Base-by-base conservation (phyloP, 1,140 invertebrate species). In the Drosophila persimilis region DNA sequence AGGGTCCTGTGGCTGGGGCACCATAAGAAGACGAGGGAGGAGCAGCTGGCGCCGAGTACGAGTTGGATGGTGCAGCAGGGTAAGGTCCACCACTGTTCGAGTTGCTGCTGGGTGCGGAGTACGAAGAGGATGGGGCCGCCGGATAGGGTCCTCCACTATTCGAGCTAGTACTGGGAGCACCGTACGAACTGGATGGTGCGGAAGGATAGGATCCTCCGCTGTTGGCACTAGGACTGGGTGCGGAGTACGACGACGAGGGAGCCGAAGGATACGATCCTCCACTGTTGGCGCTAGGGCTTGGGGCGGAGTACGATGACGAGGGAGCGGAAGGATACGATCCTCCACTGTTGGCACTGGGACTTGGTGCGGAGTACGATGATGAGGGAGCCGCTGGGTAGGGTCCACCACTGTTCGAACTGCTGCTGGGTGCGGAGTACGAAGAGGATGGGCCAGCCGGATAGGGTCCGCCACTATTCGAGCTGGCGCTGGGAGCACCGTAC, bases 1-100 rank as follows among this genome's bases (percentile, higher is more conserved):
- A 20, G 20, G 20, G 20, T 20, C 20, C 63, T 59, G 50, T 56
- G 15, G 46, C 63, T 20, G 89, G 88, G 4, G 88, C 83, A 8
- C 81, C 92, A 57, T 93, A 93, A n/a, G 73, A 88, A 4, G 89
- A 90, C 0, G 92, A 92, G 80, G 79, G 13, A 26, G 69, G 91
- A 81, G 81, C 83, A 59, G 47, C 73, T 0, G 91, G 75, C 11
- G 66, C 66, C 0, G 78, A 76, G 35, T 81, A 83, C 2, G 80
- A 77, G n/a, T 70, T 61, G 6, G 70, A 64, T 1, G 78, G 72
- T 1, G 77, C 77, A 13, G 67, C 52, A 3, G 62, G 75, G 52
- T 56, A 76, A 1, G 72, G 43, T 29, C 73, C 73, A 13, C 65
- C 74, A 22, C 51, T 58, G 29, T 52, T 77, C 0, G 78, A 70